Base-by-base conservation (phyloP, 1,140 invertebrate species). In the Papilio polyxenes region DNA sequence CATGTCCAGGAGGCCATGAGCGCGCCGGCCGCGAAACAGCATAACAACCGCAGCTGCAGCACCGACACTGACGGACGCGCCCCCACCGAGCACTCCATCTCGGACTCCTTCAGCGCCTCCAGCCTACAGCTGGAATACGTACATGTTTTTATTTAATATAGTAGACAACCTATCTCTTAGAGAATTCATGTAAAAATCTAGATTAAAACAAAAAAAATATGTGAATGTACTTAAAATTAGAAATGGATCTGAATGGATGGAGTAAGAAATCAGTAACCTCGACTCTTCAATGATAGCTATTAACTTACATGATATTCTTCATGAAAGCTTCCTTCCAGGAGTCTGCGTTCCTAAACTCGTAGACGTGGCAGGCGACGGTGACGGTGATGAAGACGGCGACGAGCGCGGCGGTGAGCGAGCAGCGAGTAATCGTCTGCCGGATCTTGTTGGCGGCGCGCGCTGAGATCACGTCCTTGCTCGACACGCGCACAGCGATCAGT, bases 1-100 rank as follows among this genome's bases (percentile, higher is more conserved):
- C 98, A 99, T 37, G 98, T 97, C 98, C 98, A 99, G 4, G 97
- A 98, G 6, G 98, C 98, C 97, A 98, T 98, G n/a, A 97, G 95
- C 82, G 98, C 96, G 48, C 98, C 98, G 74, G 96, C 96, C 80
- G 96, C 96, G 94, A 99, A 99, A 49, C 97, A 95, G 72, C 97
- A 96, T 74, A 98, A 89, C 82, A 99, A 93, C 89, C 98, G 97
- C 65, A 98, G 89, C 89, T 98, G 97, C 81, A 98, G 92, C 86
- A 98, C 96, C 7, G 96, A 96, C 37, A 98, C 95, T 89, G 97
- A 98, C 0, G 98, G 98, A 23, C 97, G 95, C 56, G 95, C 93
- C 82, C 96, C 95, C 79, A 96, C 95, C 87, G 95, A 95, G 89
- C 98, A 98, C 82, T 81, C 87, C 69, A 84, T 79, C 23, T 83